Conservation (phyloP, 2,797 vertebrate species). For the Paedocypris micromegethes region DNA sequence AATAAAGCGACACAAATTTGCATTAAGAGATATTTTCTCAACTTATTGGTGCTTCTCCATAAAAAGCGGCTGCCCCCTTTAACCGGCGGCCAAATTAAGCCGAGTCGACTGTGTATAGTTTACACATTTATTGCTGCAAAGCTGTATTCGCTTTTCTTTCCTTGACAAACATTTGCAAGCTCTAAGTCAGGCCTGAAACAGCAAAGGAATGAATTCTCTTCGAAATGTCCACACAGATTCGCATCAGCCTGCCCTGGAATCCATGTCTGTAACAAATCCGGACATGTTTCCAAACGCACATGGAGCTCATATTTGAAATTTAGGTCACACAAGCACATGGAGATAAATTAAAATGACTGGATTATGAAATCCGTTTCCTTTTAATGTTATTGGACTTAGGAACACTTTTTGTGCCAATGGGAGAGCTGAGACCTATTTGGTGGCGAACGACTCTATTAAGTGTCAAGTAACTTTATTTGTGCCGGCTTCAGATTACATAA, state of each 20-base stretch:
- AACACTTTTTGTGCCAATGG: slow-evolving; percentile 8
- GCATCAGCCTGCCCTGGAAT: background rate
- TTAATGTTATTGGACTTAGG: slow-evolving; percentile 19
- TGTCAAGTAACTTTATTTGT: slow-evolving; percentile 34
- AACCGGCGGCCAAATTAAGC: no score
- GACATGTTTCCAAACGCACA: slow-evolving; percentile 22
- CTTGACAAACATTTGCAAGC: slow-evolving; percentile 13
- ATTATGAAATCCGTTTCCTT: slow-evolving; percentile 9
- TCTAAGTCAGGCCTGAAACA: background rate
- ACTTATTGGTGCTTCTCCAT: no score
- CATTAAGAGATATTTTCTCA: no score
- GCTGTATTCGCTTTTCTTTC: slow-evolving; percentile 10
- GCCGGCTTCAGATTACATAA: slow-evolving; percentile 29
- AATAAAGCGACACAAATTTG: no score
- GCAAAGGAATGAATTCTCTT: background rate
- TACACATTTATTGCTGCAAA: no score
- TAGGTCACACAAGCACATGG: slow-evolving; percentile 12
- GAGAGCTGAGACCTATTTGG: slow-evolving; percentile 17
- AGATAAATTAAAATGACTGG: slow-evolving; percentile 5
- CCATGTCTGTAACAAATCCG: slow-evolving; percentile 6
- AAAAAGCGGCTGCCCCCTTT: no score
- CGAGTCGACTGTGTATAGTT: no score
- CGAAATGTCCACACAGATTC: slow-evolving; percentile 16
- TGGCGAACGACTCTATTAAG: slow-evolving; percentile 19
- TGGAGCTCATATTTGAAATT: slow-evolving; percentile 7